A percentile compares a stretch with the other conserved stretches of the same genome.
Evolutionary conservation across 2,797 vertebrate genomes (phyloP).

Genomic region (Gymnopithys bicolor): DNA sequence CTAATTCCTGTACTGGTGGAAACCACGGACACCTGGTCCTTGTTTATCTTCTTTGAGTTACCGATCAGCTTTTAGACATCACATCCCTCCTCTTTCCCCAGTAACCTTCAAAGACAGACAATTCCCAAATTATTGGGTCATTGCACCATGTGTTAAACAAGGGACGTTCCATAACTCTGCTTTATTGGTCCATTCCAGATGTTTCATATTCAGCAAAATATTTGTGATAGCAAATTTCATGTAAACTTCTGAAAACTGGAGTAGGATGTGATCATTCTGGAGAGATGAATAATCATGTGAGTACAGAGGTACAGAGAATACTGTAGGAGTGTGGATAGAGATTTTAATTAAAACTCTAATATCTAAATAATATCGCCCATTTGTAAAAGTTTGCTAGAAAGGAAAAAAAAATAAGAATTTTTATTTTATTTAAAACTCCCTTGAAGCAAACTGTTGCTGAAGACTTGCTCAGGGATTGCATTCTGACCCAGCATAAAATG

Average conservation of each 20-base stretch:
- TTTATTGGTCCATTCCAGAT: background rate
- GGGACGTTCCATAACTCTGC: background rate
- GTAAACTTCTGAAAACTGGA: background rate
- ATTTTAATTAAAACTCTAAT: background rate
- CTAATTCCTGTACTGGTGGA: conserved; percentile 26
- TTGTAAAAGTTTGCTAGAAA: background rate
- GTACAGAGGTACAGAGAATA: background rate
- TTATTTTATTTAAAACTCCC: background rate
- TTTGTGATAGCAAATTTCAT: background rate
- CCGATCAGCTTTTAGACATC: background rate
- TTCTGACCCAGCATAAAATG: background rate
- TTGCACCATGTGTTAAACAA: background rate
- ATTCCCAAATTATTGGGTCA: background rate
- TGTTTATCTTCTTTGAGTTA: conserved; percentile 37
- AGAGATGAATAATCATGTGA: background rate
- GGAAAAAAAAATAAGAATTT: background rate
- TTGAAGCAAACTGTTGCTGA: background rate
- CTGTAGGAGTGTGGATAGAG: background rate
- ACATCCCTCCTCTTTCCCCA: background rate
- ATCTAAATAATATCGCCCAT: background rate
- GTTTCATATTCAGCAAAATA: background rate
- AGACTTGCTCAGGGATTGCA: background rate
- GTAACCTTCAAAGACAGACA: background rate
- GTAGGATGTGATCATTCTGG: background rate
- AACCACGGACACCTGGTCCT: background rate